Evolutionary conservation across 2,113 vertebrate species (phyloP).

Genomic region (Macquaria australasica): DNA sequence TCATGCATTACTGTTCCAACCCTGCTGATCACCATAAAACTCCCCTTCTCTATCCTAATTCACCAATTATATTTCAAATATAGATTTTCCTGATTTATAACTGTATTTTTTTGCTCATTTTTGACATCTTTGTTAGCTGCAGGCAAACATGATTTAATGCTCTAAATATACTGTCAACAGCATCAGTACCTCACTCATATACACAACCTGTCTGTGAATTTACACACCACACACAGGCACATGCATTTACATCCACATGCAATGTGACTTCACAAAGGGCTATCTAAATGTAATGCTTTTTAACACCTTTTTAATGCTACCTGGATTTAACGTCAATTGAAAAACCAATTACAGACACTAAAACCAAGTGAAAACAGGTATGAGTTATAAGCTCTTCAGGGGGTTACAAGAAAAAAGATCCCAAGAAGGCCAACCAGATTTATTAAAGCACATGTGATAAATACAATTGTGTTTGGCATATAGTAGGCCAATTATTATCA

Average conservation of each 20-base stretch:
- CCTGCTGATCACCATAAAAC: constrained; percentile 5
- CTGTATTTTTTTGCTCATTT: background rate
- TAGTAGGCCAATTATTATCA: background rate
- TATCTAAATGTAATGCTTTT: background rate
- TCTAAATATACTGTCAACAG: background rate
- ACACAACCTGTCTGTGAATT: background rate
- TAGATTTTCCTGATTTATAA: background rate
- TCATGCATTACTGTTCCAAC: constrained; percentile 14
- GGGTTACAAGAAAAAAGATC: background rate
- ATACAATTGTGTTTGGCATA: background rate
- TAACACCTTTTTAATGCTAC: background rate
- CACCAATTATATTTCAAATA: background rate
- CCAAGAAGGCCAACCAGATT: background rate
- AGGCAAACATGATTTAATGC: background rate
- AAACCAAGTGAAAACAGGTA: background rate
- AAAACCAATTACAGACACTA: background rate
- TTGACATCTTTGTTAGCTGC: background rate
- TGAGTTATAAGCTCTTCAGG: too few relatives aligned
- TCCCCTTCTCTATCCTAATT: background rate
- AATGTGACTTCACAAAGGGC: background rate
- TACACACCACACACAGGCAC: background rate
- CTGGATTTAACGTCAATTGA: constrained; percentile 1
- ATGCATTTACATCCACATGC: constrained; percentile 2
- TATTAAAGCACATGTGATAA: background rate
- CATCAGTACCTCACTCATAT: background rate